Conservation (phyloP, 1,140 invertebrate genomes). For the Wasmannia auropunctata region DNA sequence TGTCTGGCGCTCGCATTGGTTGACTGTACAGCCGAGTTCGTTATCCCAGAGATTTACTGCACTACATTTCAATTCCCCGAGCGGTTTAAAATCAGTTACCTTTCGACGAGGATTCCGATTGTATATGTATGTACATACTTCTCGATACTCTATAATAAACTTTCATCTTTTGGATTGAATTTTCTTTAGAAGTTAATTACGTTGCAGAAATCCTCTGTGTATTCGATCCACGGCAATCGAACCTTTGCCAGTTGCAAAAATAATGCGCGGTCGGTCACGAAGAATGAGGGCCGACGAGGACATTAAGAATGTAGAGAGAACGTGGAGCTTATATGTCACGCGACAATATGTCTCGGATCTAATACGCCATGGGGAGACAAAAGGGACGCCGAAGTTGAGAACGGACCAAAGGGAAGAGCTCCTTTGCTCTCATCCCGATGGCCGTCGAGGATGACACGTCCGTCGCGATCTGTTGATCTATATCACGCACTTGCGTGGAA, state of each 20-base stretch:
- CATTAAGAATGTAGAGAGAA: neutral
- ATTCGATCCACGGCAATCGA: neutral
- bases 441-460: slow-evolving; percentile 35
- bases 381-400: slow-evolving; percentile 63
- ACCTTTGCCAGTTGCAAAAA: neutral
- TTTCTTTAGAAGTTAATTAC: neutral
- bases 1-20: neutral
- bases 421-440: slow-evolving; percentile 52
- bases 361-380: neutral
- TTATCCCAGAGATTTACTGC: slow-evolving; percentile 5
- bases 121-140: neutral
- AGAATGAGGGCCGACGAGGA: neutral
- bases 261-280: neutral
- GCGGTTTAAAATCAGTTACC: neutral
- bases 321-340: neutral
- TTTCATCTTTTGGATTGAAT: neutral
- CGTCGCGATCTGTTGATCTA: slow-evolving; percentile 30
- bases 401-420: slow-evolving; percentile 72
- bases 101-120: neutral
- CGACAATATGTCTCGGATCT: neutral
- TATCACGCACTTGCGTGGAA: neutral
- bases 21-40: neutral
- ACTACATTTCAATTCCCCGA: neutral
- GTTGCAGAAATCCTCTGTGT: neutral
- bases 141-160: neutral